These are phyloP conservation scores for Thalassoma bifasciatum DNA, from an alignment of 2,113 vertebrate species.

Conservation along the genomic window DNA sequence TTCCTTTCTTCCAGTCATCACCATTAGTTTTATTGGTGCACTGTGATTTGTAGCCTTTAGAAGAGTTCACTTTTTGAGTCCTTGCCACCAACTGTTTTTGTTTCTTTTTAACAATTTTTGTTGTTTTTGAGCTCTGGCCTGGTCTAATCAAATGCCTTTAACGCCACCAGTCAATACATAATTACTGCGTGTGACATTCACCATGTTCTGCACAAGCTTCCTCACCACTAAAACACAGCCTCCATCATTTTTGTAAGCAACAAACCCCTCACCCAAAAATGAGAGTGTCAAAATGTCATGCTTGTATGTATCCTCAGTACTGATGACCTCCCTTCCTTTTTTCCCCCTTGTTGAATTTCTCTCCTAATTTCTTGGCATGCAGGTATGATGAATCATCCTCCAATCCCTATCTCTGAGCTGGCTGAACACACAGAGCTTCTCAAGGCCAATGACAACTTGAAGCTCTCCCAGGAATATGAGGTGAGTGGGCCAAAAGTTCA, in stretches of 20 bases:
- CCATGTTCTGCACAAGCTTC: constrained; percentile 64
- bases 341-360: constrained; percentile 22
- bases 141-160: constrained; percentile 44
- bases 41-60: neutral
- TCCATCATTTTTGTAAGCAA: constrained; percentile 45
- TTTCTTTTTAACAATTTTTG: too few relatives aligned
- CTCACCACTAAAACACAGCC: constrained; percentile 67
- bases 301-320: neutral
- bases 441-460: constrained; percentile 98
- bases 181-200: constrained; percentile 45
- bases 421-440: constrained; percentile 96
- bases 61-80: constrained; percentile 13
- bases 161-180: constrained; percentile 43
- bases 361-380: constrained; percentile 46
- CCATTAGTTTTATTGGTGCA: constrained; percentile 11
- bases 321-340: constrained; percentile 31
- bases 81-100: constrained; percentile 6
- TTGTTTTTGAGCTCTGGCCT: constrained; percentile 78
- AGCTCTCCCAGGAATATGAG: constrained; percentile 98
- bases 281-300: neutral
- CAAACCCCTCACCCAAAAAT: neutral
- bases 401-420: constrained; percentile 94
- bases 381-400: constrained; percentile 99
- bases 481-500: constrained; percentile 78
- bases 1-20: constrained; percentile 31